Evolutionary conservation across 2,888 invertebrate genomes (phyloP).

Genomic region (Rhogogaster chlorosoma): DNA sequence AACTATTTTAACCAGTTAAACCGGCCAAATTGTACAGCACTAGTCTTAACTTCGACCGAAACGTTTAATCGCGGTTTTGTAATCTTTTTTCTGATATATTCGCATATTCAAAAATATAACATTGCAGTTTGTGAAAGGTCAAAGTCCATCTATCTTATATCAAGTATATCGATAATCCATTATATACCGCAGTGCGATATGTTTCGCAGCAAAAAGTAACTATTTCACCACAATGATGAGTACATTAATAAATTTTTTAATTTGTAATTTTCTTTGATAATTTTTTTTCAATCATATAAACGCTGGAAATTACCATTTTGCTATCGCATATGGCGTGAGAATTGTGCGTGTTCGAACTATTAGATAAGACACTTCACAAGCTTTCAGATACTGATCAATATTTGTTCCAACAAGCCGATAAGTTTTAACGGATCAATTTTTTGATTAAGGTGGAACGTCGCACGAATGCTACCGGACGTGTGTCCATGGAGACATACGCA

Average conservation of each 20-base stretch:
- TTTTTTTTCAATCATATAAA: neutral
- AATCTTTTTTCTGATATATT: neutral
- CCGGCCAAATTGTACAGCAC: no score
- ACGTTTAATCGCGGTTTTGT: neutral
- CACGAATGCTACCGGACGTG: slow-evolving; percentile 67
- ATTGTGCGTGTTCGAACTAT: neutral
- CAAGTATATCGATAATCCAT: neutral
- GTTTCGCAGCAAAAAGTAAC: no score
- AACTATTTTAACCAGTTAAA: no score
- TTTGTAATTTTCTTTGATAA: no score
- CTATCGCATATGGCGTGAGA: neutral
- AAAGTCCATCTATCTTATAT: neutral
- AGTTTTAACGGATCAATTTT: neutral
- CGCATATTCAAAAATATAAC: neutral
- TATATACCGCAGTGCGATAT: no score
- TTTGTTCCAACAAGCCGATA: neutral
- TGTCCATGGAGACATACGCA: slow-evolving; percentile 57
- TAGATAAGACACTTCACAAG: neutral
- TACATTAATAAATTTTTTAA: neutral
- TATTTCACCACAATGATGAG: neutral
- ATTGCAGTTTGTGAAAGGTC: neutral
- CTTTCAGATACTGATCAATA: neutral
- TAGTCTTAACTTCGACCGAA: neutral
- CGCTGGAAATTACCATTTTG: neutral
- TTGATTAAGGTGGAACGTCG: slow-evolving; percentile 55